Percentiles rank a stretch among this genome's conserved stretches.
Evolutionary conservation across 2,888 invertebrate species (phyloP).

Genomic region (Hipparchia semele): DNA sequence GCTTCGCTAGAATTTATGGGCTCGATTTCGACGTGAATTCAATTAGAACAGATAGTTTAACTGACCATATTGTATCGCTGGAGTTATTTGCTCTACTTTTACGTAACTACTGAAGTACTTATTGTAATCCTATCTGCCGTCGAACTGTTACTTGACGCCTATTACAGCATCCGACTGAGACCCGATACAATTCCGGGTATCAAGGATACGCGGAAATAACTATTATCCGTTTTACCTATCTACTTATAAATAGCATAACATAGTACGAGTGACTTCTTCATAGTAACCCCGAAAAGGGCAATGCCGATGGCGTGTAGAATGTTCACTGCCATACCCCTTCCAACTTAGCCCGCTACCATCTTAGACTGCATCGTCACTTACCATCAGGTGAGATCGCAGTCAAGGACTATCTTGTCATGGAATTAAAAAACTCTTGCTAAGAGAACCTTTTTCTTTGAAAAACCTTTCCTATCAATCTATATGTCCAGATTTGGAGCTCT

Average conservation of each 20-base stretch:
- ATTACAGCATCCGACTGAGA: conserved; percentile 36
- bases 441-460: too few species aligned
- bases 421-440: too few species aligned
- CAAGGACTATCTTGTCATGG: too few species aligned
- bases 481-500: too few species aligned
- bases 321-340: too few species aligned
- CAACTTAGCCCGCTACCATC: too few species aligned
- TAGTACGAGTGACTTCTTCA: too few species aligned
- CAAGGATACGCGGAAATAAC: neutral
- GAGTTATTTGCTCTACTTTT: conserved; percentile 34
- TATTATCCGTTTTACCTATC: neutral
- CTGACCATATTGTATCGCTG: neutral
- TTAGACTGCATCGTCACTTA: too few species aligned
- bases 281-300: too few species aligned
- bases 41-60: neutral
- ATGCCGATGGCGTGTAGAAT: too few species aligned
- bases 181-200: conserved; percentile 31
- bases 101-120: conserved; percentile 27
- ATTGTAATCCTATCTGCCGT: conserved; percentile 40
- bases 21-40: neutral
- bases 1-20: neutral
- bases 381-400: too few species aligned
- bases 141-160: conserved; percentile 34
- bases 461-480: too few species aligned
- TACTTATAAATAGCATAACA: neutral